Evolutionary conservation across 2,113 vertebrate species (phyloP), one percentile per base, ranked within the genome.

Genomic region (Plotosus lineatus): DNA sequence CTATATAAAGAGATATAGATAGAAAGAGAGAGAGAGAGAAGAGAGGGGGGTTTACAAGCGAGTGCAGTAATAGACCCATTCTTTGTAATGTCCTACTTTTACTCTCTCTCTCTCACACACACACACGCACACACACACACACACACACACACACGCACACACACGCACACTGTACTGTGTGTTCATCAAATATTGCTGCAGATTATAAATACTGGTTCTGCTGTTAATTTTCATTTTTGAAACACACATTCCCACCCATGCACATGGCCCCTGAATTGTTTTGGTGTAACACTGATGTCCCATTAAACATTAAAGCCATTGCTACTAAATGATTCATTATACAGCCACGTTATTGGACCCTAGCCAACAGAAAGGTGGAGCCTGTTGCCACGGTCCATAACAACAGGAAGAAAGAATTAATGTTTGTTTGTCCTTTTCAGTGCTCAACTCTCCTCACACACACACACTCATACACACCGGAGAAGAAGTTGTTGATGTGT

Each of bases 401-500:
- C 14, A 51, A 9, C 1, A 50, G 26, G 44, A 31, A 46, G 4
- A 44, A n/a, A n/a, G 1, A 5, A 44, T 28, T 44, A 66, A 66
- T 19, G 19, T 36, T 65, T 1, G 15, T 36, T 65, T 19, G 19
- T 4, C 15, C n/a, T n/a, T n/a, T n/a, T n/a, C 3, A 50, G 48
- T 17, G 14, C 14, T 19, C 14, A 50, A 19, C 48, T 17, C 2
- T 4, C 48, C 15, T 7, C 28, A 48, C 58, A 75, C 48, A 19
- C 40, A 79, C 21, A 46, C 38, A 60, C 51, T 46, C 23, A 38
- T 15, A 58, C 90, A 89, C 72, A 93, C 91, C 85, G 15, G 78
- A 61, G 74, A 91, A 90, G 90, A 91, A 90, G 89, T 86, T 88
- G 81, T 90, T 86, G 85, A 88, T 83, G 0, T 91, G 82, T 42